Evolutionary conservation across 1,140 invertebrate genomes (phyloP), one percentile per base, ranked within the genome.

Genomic region (Saccostrea glomerata): DNA sequence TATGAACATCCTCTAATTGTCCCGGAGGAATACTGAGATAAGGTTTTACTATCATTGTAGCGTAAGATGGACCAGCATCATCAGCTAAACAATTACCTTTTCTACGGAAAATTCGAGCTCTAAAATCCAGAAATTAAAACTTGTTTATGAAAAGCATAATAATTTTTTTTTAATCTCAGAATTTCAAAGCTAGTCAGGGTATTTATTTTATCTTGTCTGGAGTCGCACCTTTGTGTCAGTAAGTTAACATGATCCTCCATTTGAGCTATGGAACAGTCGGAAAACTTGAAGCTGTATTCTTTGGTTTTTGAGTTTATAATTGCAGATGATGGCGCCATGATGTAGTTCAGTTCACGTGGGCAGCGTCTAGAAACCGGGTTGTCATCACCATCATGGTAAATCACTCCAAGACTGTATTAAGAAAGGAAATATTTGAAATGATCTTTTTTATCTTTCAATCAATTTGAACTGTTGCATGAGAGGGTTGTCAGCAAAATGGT

Each of bases 221-320:
- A 47, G 47, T 17, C 25, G 13, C 84, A 90, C 90, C 88, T 70
- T 66, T 90, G 82, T 77, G 66, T 66, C 25, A 90, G 54, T 56
- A 82, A 70, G 30, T 85, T 86, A 25, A 90, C 63, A 23, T 89
- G 87, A 47, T 70, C 54, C 70, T 88, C 83, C 56, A 90, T 87
- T 70, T 90, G 90, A 56, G 83, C 55, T 17, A 90, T 87, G 30
- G 90, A 90, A 84, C 90, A 90, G 23, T 89, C 88, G 15, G 90
- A 90, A 86, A 90, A 90, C 83, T 90, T 90, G 70, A 90, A 90
- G 54, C 90, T 88, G 84, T 87, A 90, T 58, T 89, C 90, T 40
- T 89, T 88, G 5, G 90, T 90, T 73, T 86, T 87, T 13, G 82
- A 89, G 47, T 87, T 90, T 23, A 90, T 88, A 15, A 90, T 89